A percentile compares a stretch with the other conserved stretches of the same genome.
Evolutionary conservation across 2,888 invertebrate species (phyloP).

Genomic region (Tipula lateralis): DNA sequence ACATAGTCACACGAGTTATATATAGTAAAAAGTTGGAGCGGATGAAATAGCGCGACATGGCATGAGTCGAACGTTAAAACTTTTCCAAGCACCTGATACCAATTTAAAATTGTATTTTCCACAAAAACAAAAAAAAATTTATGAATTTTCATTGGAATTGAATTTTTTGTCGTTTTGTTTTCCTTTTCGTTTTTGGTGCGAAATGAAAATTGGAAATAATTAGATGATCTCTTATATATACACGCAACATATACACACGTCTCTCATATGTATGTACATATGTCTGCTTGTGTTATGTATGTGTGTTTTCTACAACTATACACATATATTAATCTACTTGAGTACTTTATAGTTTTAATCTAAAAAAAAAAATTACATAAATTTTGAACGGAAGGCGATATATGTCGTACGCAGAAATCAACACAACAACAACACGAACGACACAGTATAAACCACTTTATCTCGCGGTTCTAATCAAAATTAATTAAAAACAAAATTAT

Average conservation of each 20-base stretch:
- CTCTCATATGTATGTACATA: neutral
- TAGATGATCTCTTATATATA: neutral
- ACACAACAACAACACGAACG: neutral
- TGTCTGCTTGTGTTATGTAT: neutral
- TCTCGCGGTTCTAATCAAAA: neutral
- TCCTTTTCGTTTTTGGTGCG: neutral
- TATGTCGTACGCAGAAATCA: neutral
- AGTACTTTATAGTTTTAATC: neutral
- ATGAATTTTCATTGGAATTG: constrained; percentile 19
- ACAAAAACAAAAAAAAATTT: neutral
- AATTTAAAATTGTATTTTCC: constrained; percentile 2
- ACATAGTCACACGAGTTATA: too few relatives aligned
- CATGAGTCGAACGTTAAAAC: neutral
- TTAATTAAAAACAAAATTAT: neutral
- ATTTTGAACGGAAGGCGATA: neutral
- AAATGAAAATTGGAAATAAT: constrained; percentile 24
- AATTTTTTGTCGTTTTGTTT: neutral
- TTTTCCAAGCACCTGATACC: neutral
- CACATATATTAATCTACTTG: neutral
- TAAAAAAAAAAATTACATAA: neutral
- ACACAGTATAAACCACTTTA: neutral
- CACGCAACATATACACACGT: neutral
- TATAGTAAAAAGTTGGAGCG: too few relatives aligned
- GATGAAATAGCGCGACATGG: too few relatives aligned
- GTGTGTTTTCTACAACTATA: neutral